These are phyloP conservation scores for Acronicta alni DNA, from an alignment of 2,888 invertebrate genomes.

Conservation along the genomic window DNA sequence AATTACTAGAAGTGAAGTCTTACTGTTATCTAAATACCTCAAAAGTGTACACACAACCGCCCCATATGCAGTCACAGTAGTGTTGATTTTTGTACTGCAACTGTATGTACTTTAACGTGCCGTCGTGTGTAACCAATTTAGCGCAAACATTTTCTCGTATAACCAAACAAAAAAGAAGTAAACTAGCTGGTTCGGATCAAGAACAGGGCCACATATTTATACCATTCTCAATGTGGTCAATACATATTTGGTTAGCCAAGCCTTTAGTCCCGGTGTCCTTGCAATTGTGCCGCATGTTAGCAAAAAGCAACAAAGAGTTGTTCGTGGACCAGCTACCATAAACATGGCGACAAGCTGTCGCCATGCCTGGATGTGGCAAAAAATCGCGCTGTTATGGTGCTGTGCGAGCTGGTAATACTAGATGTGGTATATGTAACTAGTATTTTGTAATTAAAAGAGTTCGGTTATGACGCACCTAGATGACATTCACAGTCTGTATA, in stretches of 20 bases:
- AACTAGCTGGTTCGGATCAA: conserved; percentile 4
- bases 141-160: background rate
- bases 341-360: conserved; percentile 82
- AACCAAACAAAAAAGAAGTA: conserved; percentile 3
- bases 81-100: no score
- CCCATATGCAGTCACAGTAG: no score
- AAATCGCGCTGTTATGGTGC: conserved; percentile 69
- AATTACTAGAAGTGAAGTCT: no score
- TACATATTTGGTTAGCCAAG: conserved; percentile 42
- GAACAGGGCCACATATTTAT: conserved; percentile 26
- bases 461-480: no score
- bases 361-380: conserved; percentile 78
- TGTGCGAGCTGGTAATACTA: conserved; percentile 8
- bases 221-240: conserved; percentile 21
- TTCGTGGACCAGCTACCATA: conserved; percentile 68
- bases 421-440: conserved; percentile 58
- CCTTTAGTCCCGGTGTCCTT: conserved; percentile 34
- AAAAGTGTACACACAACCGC: no score
- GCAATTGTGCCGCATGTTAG: conserved; percentile 30
- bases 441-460: no score
- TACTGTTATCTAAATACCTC: no score
- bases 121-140: background rate
- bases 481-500: no score
- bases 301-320: conserved; percentile 64
- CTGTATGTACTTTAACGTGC: no score